Percentiles rank a stretch among this genome's conserved stretches.
Evolutionary conservation across 2,888 invertebrate species (phyloP).

Genomic region (Ethmia dodecea): DNA sequence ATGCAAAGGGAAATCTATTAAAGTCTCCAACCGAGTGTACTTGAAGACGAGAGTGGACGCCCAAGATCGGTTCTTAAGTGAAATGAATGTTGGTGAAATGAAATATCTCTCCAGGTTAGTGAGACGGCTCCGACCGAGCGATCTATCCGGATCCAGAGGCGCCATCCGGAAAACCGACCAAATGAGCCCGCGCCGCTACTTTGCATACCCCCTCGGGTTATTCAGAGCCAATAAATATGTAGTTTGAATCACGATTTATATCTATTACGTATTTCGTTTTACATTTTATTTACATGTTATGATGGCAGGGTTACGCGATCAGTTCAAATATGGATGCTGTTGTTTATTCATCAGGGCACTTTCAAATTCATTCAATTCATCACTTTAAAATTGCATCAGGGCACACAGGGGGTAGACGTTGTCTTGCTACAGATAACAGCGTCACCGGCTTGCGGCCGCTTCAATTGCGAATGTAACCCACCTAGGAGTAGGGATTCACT

Average conservation of each 20-base stretch:
- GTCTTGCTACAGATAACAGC: too few species aligned
- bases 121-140: slow-evolving; percentile 16
- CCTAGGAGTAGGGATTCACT: too few species aligned
- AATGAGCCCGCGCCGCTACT: slow-evolving; percentile 32
- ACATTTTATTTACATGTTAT: too few species aligned
- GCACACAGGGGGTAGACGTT: too few species aligned
- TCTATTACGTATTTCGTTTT: too few species aligned
- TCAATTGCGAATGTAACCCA: too few species aligned
- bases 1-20: slow-evolving; percentile 1
- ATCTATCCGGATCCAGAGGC: slow-evolving; percentile 34
- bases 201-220: slow-evolving; percentile 10
- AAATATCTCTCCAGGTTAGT: slow-evolving; percentile 23
- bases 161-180: slow-evolving; percentile 31
- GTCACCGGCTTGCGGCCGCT: too few species aligned
- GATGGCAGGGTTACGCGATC: too few species aligned
- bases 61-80: slow-evolving; percentile 22
- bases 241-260: neutral
- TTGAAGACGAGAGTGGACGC: neutral
- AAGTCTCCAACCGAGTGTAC: slow-evolving; percentile 12
- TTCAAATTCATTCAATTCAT: too few species aligned
- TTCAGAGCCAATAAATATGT: neutral
- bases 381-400: too few species aligned
- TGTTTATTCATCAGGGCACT: too few species aligned
- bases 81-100: slow-evolving; percentile 30
- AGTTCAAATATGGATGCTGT: too few species aligned